A percentile compares a stretch with the other conserved stretches of the same genome.
phyloP scores from a whole-genome alignment of 2,888 invertebrate genomes.

The Pachydiplax longipennis region DNA sequence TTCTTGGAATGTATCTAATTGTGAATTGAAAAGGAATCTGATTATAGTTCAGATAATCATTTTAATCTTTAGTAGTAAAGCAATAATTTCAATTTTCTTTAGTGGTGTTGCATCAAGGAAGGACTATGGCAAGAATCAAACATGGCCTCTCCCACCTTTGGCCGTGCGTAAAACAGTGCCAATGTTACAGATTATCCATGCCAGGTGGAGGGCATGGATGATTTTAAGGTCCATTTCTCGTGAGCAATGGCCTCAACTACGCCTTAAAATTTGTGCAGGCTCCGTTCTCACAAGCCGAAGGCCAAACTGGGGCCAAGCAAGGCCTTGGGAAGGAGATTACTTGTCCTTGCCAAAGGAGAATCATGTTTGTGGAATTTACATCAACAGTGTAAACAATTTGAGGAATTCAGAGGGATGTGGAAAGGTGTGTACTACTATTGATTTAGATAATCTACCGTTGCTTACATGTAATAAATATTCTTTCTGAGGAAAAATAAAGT shows the following conservation, averaged over 20 bases:
- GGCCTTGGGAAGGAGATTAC: constrained; percentile 88
- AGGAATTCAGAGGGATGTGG: constrained; percentile 73
- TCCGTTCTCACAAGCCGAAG: constrained; percentile 73
- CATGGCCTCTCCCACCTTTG: constrained; percentile 84
- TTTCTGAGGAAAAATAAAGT: too few relatives aligned
- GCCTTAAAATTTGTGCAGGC: constrained; percentile 75
- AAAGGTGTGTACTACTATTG: constrained; percentile 55
- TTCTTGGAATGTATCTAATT: too few relatives aligned
- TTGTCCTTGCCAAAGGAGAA: constrained; percentile 74
- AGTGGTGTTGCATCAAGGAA: constrained; percentile 69
- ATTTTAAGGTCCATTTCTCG: constrained; percentile 81
- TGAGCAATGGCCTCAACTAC: constrained; percentile 87
- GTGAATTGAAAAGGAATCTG: too few relatives aligned
- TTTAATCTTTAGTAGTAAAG: background rate
- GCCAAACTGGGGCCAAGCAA: constrained; percentile 75
- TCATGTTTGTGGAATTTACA: constrained; percentile 70
- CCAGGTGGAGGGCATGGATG: constrained; percentile 90
- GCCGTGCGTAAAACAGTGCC: constrained; percentile 70
- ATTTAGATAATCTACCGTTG: too few relatives aligned
- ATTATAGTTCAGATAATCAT: too few relatives aligned
- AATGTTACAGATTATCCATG: constrained; percentile 69
- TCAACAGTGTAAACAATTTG: constrained; percentile 71
- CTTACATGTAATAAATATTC: too few relatives aligned
- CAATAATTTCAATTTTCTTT: constrained; percentile 47
- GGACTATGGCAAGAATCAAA: constrained; percentile 79